Evolutionary conservation across 2,113 vertebrate species (phyloP), one percentile per base, ranked within the genome.

Genomic region (Silurus meridionalis): DNA sequence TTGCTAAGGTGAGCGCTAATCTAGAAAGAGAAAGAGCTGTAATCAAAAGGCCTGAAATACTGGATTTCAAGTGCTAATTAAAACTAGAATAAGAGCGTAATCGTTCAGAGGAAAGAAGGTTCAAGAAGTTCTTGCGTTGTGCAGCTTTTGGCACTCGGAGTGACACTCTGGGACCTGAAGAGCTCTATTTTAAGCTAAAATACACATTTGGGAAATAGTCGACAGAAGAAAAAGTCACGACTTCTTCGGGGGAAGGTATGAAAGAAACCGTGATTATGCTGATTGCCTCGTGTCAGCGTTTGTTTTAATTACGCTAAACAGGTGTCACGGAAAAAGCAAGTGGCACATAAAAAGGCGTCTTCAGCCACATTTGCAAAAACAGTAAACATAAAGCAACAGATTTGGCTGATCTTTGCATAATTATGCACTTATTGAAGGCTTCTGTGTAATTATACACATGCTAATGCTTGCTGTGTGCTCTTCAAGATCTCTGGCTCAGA

Each of bases 351-450:
- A 89, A 93, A 89, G 84, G 88, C 94, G 91, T 91, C 94, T 92
- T 93, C 91, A 94, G 87, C 90, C 53, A 53, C 91, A 93, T 95
- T 94, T 93, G 92, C 94, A 94, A 94, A 37, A 94, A 94, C 94
- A 95, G 93, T 93, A 91, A 92, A 90, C 80, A 91, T 91, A 92
- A 93, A 92, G 92, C 89, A 86, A 88, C 90, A 92, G 90, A 94
- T 93, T 93, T 93, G 91, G 90, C 92, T 88, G 80, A 89, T 91
- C 92, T 93, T 90, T 92, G 93, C 94, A 94, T 95, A 94, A 94
- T 94, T 93, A 93, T 86, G 90, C 90, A 91, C 87, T 91, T 63
- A 88, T 92, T 94, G 93, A 94, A 95, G 93, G 93, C 92, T 91
- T 94, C 88, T 92, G 90, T 92, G 93, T 94, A 94, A 95, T 94